These are phyloP conservation scores for Drosophila formosana DNA, from an alignment of 2,888 invertebrate genomes.

Conservation along the genomic window DNA sequence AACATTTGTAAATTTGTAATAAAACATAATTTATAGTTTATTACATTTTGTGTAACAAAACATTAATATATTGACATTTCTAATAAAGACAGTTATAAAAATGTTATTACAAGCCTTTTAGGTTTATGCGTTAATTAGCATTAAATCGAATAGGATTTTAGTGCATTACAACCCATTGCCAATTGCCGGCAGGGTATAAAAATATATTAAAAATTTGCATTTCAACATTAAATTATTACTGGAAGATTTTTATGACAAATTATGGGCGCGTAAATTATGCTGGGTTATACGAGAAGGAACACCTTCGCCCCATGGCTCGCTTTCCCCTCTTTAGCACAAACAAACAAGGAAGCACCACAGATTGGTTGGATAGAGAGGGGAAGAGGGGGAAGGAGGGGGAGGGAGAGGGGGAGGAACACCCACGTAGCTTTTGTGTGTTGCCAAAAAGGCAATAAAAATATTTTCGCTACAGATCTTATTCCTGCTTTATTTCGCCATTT, in stretches of 20 bases:
- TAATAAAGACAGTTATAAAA: neutral
- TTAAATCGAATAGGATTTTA: neutral
- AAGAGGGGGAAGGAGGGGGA: neutral
- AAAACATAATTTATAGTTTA: too few relatives aligned
- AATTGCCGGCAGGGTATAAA: conserved; percentile 45
- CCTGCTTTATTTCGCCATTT: conserved; percentile 79
- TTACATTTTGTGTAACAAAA: too few relatives aligned
- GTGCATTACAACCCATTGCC: conserved; percentile 3
- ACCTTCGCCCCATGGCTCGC: conserved; percentile 3
- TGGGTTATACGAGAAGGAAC: conserved; percentile 51
- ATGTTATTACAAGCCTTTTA: neutral
- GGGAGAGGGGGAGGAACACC: conserved; percentile 11
- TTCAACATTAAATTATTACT: conserved; percentile 79
- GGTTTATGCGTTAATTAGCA: neutral
- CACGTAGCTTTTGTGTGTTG: conserved; percentile 57
- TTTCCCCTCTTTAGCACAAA: conserved; percentile 27
- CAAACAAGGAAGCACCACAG: conserved; percentile 30
- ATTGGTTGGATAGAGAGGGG: conserved; percentile 2
- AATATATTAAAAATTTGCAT: conserved; percentile 80
- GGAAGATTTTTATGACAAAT: conserved; percentile 84
- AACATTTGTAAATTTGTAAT: too few relatives aligned
- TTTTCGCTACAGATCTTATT: conserved; percentile 79
- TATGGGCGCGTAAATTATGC: conserved; percentile 84
- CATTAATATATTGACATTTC: too few relatives aligned
- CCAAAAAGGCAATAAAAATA: conserved; percentile 80